phyloP scores from a whole-genome alignment of 30 jellyfish, hydroid and myxozoan species.

The Rhopilema esculentum region DNA sequence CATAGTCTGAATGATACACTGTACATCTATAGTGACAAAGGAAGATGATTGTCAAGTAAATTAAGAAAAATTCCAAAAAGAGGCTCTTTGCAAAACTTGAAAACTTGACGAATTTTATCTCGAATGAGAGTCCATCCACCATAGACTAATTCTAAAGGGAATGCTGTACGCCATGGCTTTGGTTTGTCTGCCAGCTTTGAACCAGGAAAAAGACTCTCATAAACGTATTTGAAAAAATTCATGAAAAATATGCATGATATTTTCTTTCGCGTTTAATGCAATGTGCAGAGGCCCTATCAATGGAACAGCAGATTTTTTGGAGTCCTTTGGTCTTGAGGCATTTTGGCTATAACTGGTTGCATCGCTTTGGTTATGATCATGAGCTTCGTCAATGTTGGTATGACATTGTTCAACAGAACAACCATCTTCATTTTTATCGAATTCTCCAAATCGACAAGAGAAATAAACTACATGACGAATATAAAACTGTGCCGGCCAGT shows the following conservation, averaged over 20 bases:
- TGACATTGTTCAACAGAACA: not conserved
- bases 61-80: slow-evolving; percentile 2
- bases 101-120: slow-evolving; percentile 9
- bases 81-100: not conserved
- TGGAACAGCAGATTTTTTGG: slow-evolving; percentile 7
- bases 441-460: not conserved
- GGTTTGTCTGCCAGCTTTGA: slow-evolving; percentile 44
- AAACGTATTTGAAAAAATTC: slow-evolving; percentile 19
- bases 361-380: not conserved
- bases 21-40: slow-evolving; percentile 23
- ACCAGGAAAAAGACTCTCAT: slow-evolving; percentile 9
- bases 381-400: not conserved
- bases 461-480: slow-evolving; percentile 35
- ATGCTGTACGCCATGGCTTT: slow-evolving; percentile 32
- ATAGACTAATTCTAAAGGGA: not conserved
- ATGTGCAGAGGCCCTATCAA: slow-evolving; percentile 17
- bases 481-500: slow-evolving; percentile 44
- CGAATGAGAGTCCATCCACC: slow-evolving; percentile 37
- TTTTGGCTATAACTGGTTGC: not conserved
- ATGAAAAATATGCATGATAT: slow-evolving; percentile 6
- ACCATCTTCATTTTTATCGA: not conserved
- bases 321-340: not conserved
- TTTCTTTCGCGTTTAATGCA: slow-evolving; percentile 6
- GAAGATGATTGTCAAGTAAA: slow-evolving; percentile 19
- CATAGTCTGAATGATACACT: not conserved